Conservation (phyloP, 2,797 vertebrate genomes). For the Moxostoma hubbsi region DNA sequence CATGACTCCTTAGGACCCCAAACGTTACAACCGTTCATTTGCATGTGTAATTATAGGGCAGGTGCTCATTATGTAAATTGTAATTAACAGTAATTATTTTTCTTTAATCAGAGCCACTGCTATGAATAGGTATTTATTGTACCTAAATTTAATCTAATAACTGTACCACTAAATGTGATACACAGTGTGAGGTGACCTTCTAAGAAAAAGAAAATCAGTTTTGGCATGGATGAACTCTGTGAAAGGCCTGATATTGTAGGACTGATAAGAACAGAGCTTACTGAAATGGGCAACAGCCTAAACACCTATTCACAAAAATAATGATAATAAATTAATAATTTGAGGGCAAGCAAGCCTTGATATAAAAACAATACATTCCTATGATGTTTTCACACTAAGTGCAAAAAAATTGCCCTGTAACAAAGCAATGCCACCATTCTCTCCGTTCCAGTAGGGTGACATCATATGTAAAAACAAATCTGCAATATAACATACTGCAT, state of each 20-base stretch:
- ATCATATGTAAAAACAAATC: too few species aligned
- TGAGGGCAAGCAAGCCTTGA: too few species aligned
- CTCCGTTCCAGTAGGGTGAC: too few species aligned
- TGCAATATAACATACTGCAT: too few species aligned
- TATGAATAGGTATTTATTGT: conserved; percentile 76
- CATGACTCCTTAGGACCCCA: too few species aligned
- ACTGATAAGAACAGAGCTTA: background rate
- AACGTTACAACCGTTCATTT: too few species aligned
- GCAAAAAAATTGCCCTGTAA: too few species aligned
- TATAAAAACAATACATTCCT: too few species aligned
- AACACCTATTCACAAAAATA: background rate
- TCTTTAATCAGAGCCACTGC: conserved; percentile 77
- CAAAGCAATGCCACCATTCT: too few species aligned
- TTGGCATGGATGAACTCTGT: conserved; percentile 24
- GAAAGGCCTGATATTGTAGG: background rate
- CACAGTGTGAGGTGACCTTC: conserved; percentile 55
- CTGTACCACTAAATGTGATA: conserved; percentile 63
- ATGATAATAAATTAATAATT: too few species aligned
- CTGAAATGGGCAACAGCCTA: background rate
- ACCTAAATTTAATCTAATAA: conserved; percentile 76
- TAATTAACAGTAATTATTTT: conserved; percentile 87
- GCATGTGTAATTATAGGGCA: conserved; percentile 84
- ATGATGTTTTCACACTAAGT: too few species aligned
- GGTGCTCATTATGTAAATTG: conserved; percentile 84
- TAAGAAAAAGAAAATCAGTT: conserved; percentile 27